These are phyloP conservation scores for Empis livida DNA, from an alignment of 2,888 invertebrate genomes.

Conservation along the genomic window DNA sequence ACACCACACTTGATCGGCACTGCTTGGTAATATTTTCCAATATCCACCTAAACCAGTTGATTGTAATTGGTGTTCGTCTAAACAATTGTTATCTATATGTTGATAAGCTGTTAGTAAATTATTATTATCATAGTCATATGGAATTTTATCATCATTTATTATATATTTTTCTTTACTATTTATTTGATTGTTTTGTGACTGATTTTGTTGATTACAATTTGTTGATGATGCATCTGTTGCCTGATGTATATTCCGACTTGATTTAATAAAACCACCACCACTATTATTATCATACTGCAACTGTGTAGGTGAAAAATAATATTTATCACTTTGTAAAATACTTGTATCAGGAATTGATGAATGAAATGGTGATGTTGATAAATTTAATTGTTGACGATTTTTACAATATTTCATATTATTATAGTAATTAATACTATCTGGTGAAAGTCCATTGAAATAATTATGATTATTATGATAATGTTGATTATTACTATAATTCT, in stretches of 20 bases:
- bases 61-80: conserved; percentile 1
- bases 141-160: background rate
- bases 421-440: background rate
- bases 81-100: background rate
- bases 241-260: conserved; percentile 26
- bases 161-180: background rate
- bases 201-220: too few species aligned
- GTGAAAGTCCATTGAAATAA: background rate
- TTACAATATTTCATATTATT: background rate
- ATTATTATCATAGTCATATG: background rate
- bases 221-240: conserved; percentile 10
- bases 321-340: conserved; percentile 29
- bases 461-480: background rate
- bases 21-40: conserved; percentile 13
- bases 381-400: background rate
- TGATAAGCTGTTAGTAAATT: too few species aligned
- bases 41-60: conserved; percentile 15
- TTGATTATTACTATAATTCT: conserved; percentile 9
- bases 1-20: conserved; percentile 14
- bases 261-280: conserved; percentile 29
- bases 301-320: conserved; percentile 28
- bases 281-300: conserved; percentile 17
- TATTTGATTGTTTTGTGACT: background rate
- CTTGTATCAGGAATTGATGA: background rate
- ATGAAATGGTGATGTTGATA: background rate